Evolutionary conservation across 2,797 vertebrate species (phyloP).

Genomic region (Tachyglossus aculeatus): DNA sequence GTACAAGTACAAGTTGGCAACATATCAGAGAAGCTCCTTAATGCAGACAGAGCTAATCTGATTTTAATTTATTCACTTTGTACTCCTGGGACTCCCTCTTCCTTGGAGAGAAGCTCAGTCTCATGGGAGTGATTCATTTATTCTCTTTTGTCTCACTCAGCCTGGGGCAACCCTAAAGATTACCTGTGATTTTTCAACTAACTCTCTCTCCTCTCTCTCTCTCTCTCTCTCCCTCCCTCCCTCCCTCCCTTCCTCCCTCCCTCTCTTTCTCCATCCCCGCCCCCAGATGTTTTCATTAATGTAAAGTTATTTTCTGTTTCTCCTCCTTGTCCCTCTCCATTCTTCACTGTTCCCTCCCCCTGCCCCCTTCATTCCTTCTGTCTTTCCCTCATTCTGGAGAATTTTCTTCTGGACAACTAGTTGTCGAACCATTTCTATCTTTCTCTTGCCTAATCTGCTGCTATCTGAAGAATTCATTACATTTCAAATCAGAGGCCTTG

Average conservation of each 20-base stretch:
- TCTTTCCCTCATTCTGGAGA: constrained; percentile 40
- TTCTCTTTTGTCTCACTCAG: constrained; percentile 54
- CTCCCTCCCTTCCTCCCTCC: constrained; percentile 36
- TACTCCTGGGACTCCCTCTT: constrained; percentile 59
- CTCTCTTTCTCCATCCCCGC: too few relatives aligned
- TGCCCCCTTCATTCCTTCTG: constrained; percentile 10
- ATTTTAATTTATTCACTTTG: constrained; percentile 47
- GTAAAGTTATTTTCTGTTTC: constrained; percentile 37
- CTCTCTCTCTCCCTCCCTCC: constrained; percentile 14
- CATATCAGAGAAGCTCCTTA: constrained; percentile 49
- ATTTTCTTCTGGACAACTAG: constrained; percentile 35
- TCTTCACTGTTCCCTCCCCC: neutral
- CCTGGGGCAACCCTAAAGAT: constrained; percentile 48
- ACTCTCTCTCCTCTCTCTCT: constrained; percentile 32
- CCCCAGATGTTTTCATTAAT: too few relatives aligned
- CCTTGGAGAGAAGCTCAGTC: constrained; percentile 46
- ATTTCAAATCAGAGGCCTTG: constrained; percentile 57
- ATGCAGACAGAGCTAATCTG: constrained; percentile 47
- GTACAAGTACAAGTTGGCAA: constrained; percentile 32
- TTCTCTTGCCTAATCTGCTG: constrained; percentile 57
- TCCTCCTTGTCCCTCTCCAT: too few relatives aligned
- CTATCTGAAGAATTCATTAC: constrained; percentile 71
- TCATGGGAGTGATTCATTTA: constrained; percentile 52
- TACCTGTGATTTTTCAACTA: constrained; percentile 35
- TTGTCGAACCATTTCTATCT: constrained; percentile 25